A percentile compares a stretch with the other conserved stretches of the same genome.
These are phyloP conservation scores for Endomychus coccineus DNA, from an alignment of 2,888 invertebrate genomes.

Conservation along the genomic window DNA sequence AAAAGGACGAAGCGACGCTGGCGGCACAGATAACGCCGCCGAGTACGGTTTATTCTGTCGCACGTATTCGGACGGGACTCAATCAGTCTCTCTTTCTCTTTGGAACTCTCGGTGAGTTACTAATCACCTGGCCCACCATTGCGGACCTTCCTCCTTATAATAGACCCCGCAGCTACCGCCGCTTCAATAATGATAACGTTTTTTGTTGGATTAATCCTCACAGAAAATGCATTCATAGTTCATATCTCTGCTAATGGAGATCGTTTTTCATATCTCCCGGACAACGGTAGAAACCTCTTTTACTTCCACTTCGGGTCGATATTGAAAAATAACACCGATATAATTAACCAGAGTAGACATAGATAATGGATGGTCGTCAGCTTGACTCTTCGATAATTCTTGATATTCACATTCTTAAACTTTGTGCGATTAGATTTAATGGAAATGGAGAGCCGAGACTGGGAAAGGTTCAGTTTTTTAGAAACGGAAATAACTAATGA, in stretches of 20 bases:
- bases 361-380: too few relatives aligned
- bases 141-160: slow-evolving; percentile 26
- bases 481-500: too few relatives aligned
- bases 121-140: slow-evolving; percentile 36
- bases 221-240: slow-evolving; percentile 44
- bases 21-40: slow-evolving; percentile 36
- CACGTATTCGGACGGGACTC: slow-evolving; percentile 39
- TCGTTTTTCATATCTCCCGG: slow-evolving; percentile 39
- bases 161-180: slow-evolving; percentile 27
- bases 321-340: slow-evolving; percentile 12
- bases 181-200: slow-evolving; percentile 36
- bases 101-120: slow-evolving; percentile 30
- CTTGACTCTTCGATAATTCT: too few relatives aligned
- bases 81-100: slow-evolving; percentile 39
- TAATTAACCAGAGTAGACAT: slow-evolving; percentile 11
- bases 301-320: too few relatives aligned
- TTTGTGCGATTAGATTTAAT: slow-evolving; percentile 2
- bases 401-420: too few relatives aligned
- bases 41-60: slow-evolving; percentile 36
- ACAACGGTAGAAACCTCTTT: slow-evolving; percentile 13
- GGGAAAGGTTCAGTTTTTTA: too few relatives aligned
- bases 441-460: background rate
- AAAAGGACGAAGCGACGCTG: slow-evolving; percentile 41
- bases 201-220: slow-evolving; percentile 41
- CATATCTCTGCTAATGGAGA: slow-evolving; percentile 42